These are phyloP conservation scores for Catostylus mosaicus DNA, from an alignment of 30 jellyfish, hydroid and myxozoan genomes.

Conservation along the genomic window DNA sequence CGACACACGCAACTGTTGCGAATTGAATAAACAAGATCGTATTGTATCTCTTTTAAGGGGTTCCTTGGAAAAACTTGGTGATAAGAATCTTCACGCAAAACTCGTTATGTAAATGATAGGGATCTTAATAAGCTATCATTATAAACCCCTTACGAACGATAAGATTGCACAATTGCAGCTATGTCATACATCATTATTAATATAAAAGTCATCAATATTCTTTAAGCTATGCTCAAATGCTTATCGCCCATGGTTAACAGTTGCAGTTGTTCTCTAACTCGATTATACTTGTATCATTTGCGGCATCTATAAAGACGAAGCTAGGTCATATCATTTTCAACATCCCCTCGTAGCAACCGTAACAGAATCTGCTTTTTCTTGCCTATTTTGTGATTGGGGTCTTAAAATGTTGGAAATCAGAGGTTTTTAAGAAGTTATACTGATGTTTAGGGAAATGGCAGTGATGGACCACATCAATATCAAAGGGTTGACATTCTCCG, in stretches of 20 bases:
- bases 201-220: not conserved
- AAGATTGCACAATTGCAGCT: not conserved
- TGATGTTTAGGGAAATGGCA: no score
- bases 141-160: not conserved
- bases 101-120: slow-evolving; percentile 20
- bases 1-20: not conserved
- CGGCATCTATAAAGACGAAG: slow-evolving; percentile 56
- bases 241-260: not conserved
- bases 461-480: no score
- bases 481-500: no score
- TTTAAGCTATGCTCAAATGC: not conserved
- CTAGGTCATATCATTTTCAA: slow-evolving; percentile 43
- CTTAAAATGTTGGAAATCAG: not conserved
- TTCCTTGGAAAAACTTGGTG: not conserved
- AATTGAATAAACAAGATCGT: not conserved
- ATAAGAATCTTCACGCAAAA: slow-evolving; percentile 56
- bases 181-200: slow-evolving; percentile 15
- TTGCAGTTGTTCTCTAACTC: slow-evolving; percentile 15
- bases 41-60: not conserved
- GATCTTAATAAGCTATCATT: slow-evolving; percentile 38
- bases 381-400: not conserved
- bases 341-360: not conserved
- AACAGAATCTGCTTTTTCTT: not conserved
- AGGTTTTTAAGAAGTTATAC: no score
- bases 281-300: slow-evolving; percentile 25